phyloP scores from a whole-genome alignment of 2,797 vertebrate genomes.

The Pogoniulus pusillus region DNA sequence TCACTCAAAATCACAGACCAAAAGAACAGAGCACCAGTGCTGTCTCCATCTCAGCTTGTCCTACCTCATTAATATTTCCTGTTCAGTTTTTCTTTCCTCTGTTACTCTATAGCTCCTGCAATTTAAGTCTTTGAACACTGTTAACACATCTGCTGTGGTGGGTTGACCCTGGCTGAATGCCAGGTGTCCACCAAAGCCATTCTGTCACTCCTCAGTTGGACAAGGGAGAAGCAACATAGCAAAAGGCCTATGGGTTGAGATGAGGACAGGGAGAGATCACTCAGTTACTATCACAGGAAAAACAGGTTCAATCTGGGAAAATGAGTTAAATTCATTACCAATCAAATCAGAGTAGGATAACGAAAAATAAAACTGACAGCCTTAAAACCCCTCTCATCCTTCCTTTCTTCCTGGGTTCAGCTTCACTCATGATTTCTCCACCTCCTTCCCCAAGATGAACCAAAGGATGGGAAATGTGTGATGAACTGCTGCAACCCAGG shows the following conservation, averaged over 20 bases:
- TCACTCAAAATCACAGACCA: not conserved
- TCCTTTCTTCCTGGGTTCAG: too few relatives aligned
- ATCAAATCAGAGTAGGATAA: not conserved
- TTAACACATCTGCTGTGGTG: not conserved
- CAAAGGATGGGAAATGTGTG: not conserved
- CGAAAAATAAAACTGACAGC: not conserved
- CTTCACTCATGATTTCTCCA: too few relatives aligned
- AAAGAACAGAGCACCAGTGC: not conserved
- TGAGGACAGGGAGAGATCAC: not conserved
- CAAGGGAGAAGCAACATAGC: not conserved
- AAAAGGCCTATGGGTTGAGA: not conserved
- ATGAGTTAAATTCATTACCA: not conserved
- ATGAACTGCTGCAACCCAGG: not conserved
- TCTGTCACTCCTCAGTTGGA: not conserved
- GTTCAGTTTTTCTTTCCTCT: not conserved
- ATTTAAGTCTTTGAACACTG: constrained; percentile 56
- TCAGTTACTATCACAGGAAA: not conserved
- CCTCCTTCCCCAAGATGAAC: too few relatives aligned
- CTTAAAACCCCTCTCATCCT: not conserved
- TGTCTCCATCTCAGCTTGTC: not conserved
- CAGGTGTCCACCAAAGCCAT: not conserved
- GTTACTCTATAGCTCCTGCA: constrained; percentile 34
- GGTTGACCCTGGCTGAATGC: not conserved
- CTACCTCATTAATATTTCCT: not conserved
- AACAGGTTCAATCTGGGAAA: not conserved